phyloP scores from a whole-genome alignment of 1,140 invertebrate genomes.

The Gonatopus flavifemur region DNA sequence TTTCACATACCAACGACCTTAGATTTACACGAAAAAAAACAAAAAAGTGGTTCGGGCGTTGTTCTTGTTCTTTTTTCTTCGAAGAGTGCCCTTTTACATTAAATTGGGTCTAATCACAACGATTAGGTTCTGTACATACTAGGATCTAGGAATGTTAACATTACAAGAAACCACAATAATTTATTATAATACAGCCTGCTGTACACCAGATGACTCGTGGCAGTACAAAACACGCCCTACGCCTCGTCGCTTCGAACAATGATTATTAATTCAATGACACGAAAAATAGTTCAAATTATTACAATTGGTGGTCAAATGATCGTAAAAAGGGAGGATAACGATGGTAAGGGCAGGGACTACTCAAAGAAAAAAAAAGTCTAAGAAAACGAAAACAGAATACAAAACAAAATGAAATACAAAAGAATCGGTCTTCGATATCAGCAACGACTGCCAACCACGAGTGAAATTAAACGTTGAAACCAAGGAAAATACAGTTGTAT shows the following conservation, averaged over 20 bases:
- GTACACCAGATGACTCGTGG: conserved; percentile 55
- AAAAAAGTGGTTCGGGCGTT: conserved; percentile 13
- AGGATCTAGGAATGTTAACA: conserved; percentile 57
- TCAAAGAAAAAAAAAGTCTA: conserved; percentile 20
- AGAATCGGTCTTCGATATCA: conserved; percentile 4
- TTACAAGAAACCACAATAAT: conserved; percentile 58
- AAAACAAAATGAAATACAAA: background rate
- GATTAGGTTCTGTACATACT: conserved; percentile 54
- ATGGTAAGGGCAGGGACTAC: conserved; percentile 48
- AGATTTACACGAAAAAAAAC: conserved; percentile 11
- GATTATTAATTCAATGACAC: conserved; percentile 27
- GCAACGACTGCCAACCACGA: conserved; percentile 12
- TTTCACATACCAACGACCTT: conserved; percentile 18
- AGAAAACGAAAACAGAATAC: background rate
- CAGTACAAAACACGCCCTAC: conserved; percentile 46
- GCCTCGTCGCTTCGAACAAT: conserved; percentile 21
- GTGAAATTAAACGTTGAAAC: too few species aligned
- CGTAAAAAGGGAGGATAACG: conserved; percentile 45
- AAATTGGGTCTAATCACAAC: conserved; percentile 43
- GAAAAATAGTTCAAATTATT: conserved; percentile 33
- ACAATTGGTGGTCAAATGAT: conserved; percentile 44
- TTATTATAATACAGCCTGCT: conserved; percentile 59
- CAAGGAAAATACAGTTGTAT: too few species aligned
- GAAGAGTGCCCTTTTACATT: conserved; percentile 13
- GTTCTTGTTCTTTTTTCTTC: background rate